phyloP scores from a whole-genome alignment of 2,113 vertebrate genomes.

The Phaethon lepturus region DNA sequence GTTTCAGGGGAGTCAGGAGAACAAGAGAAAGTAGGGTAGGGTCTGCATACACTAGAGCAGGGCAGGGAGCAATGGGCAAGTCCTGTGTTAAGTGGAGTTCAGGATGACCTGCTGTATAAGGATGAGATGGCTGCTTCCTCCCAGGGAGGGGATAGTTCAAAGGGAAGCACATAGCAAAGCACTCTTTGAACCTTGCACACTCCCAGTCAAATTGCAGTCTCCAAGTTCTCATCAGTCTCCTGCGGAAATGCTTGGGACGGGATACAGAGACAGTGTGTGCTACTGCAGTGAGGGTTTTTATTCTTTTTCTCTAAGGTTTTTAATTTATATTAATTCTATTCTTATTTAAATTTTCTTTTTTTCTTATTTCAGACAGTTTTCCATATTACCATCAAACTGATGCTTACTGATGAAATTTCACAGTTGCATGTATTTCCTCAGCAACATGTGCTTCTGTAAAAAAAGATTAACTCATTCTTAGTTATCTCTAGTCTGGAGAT shows the following conservation, averaged over 20 bases:
- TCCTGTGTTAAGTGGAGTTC: not conserved
- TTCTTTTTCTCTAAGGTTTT: not conserved
- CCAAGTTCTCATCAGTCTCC: not conserved
- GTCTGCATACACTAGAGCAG: not conserved
- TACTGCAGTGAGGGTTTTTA: not conserved
- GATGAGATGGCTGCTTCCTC: not conserved
- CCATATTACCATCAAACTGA: not conserved
- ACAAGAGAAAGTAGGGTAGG: not conserved
- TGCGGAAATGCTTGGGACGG: not conserved
- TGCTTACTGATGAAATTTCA: not conserved
- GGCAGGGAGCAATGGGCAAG: not conserved
- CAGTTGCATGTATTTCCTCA: not conserved
- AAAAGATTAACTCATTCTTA: not conserved
- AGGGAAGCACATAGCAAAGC: not conserved
- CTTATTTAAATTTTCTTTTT: not conserved
- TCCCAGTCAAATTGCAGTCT: not conserved
- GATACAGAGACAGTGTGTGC: not conserved
- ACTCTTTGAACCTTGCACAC: not conserved
- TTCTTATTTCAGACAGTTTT: not conserved
- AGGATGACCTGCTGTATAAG: not conserved
- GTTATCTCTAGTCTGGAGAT: not conserved
- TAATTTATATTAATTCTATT: not conserved
- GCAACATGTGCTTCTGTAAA: not conserved
- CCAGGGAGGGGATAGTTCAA: not conserved
- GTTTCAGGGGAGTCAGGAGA: not conserved